Conservation (phyloP, 37 sponge, comb jelly and placozoan genomes). For the Beroe ovata region DNA sequence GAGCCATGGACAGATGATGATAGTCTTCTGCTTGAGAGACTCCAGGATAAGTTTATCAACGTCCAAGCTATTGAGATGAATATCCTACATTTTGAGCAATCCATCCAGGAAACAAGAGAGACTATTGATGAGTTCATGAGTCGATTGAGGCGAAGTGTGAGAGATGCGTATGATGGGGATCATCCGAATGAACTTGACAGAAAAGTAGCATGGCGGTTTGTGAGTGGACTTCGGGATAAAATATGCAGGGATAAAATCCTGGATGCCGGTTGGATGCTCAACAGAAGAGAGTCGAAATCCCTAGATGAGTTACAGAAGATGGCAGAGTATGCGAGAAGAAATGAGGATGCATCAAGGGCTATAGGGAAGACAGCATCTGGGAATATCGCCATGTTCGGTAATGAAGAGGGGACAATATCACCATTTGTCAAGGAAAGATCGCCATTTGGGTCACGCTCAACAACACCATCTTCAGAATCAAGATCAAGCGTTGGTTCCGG, state of each 20-base stretch:
- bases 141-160: neutral
- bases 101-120: neutral
- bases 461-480: neutral
- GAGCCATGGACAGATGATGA: slow-evolving; percentile 7
- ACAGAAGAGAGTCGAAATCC: slow-evolving; percentile 26
- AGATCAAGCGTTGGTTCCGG: neutral
- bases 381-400: neutral
- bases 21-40: neutral
- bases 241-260: neutral
- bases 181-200: neutral
- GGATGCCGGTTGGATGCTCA: slow-evolving; percentile 20
- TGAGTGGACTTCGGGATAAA: neutral
- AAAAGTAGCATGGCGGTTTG: slow-evolving; percentile 3
- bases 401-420: neutral
- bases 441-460: neutral
- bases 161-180: slow-evolving; percentile 14
- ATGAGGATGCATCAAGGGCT: neutral
- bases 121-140: slow-evolving; percentile 7
- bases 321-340: slow-evolving; percentile 7
- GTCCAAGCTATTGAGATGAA: slow-evolving; percentile 11
- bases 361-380: neutral
- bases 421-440: neutral
- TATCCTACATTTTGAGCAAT: neutral
- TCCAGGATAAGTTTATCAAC: slow-evolving; percentile 15
- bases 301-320: slow-evolving; percentile 12